These are phyloP conservation scores for Epizoanthus scotinus DNA, from an alignment of 92 coral and sea anemone genomes.

Conservation along the genomic window DNA sequence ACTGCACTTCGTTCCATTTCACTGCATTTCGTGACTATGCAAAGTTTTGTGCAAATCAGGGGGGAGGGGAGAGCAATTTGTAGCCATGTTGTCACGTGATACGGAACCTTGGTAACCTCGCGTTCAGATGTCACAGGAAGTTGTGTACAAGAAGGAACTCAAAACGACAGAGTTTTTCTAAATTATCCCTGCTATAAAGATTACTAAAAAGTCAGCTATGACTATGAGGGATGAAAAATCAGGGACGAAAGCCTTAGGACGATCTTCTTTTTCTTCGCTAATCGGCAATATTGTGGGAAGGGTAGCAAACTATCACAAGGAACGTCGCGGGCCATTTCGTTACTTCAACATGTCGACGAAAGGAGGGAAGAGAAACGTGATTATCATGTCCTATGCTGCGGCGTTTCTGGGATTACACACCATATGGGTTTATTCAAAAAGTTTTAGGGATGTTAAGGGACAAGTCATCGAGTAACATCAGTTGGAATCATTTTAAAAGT, in stretches of 20 bases:
- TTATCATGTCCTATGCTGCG: conserved; percentile 57
- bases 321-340: conserved; percentile 41
- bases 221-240: conserved; percentile 12
- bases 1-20: conserved; percentile 35
- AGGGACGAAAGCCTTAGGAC: conserved; percentile 3
- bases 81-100: background rate
- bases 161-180: too few species aligned
- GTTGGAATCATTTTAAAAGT: background rate
- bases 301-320: background rate
- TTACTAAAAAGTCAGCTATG: background rate
- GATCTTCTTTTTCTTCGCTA: conserved; percentile 39
- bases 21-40: conserved; percentile 36
- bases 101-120: too few species aligned
- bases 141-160: too few species aligned
- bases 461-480: conserved; percentile 10
- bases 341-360: conserved; percentile 68
- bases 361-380: conserved; percentile 72
- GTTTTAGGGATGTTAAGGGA: conserved; percentile 30
- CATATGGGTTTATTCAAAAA: conserved; percentile 75
- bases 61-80: conserved; percentile 3
- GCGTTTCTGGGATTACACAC: conserved; percentile 81
- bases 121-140: too few species aligned
- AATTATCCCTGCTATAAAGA: background rate
- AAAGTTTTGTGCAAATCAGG: background rate
- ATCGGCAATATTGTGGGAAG: conserved; percentile 41